phyloP scores from a whole-genome alignment of 2,888 invertebrate genomes.

The Yponomeuta evonymella region DNA sequence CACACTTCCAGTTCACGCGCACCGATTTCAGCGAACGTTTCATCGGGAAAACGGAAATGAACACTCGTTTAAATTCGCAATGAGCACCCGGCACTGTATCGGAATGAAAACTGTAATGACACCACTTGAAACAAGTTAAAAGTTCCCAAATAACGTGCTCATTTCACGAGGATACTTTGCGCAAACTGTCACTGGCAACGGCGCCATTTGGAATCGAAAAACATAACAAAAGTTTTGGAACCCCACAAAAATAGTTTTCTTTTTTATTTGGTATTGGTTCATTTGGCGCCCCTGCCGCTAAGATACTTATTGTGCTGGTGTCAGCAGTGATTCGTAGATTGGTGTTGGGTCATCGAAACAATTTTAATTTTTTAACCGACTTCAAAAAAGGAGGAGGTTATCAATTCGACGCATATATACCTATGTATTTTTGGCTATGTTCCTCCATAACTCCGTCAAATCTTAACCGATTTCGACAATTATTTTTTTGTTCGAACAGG shows the following conservation, averaged over 20 bases:
- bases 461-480: too few relatives aligned
- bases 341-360: too few relatives aligned
- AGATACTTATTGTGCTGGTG: too few relatives aligned
- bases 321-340: too few relatives aligned
- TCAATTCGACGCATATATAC: too few relatives aligned
- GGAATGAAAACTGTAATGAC: background rate
- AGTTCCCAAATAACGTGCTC: background rate
- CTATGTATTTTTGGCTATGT: too few relatives aligned
- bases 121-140: background rate
- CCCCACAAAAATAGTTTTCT: background rate
- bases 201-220: background rate
- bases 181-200: background rate
- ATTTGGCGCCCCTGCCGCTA: too few relatives aligned
- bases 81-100: background rate
- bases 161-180: background rate
- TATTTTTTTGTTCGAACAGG: too few relatives aligned
- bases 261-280: too few relatives aligned
- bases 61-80: background rate
- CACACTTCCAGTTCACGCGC: background rate
- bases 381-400: too few relatives aligned
- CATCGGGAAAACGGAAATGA: conserved; percentile 1
- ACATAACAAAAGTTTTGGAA: background rate
- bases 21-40: background rate
- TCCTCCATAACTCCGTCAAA: too few relatives aligned
- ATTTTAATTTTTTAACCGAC: too few relatives aligned